Base-by-base conservation (phyloP, 2,797 vertebrate genomes). In the Sebastes itinus region DNA sequence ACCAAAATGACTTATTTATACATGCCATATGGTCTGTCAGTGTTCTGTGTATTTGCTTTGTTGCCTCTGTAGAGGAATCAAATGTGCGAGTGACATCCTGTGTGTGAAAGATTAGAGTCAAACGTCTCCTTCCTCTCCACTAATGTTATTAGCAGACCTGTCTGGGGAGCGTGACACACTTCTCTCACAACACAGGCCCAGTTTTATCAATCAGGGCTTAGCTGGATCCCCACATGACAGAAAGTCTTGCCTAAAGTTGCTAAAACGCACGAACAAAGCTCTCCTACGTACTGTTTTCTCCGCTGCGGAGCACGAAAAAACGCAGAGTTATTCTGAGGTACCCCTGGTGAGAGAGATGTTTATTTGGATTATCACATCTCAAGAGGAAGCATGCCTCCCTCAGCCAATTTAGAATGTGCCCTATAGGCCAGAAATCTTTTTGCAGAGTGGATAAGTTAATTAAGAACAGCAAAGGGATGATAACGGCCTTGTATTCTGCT, bases 391-490 rank as follows among this genome's bases (percentile, higher is more conserved):
- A 54, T 33, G 77, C 76, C 79, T 93, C 87, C 64, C 87, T 76
- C 66, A 87, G 83, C 86, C 88, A 91, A 90, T 92, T 92, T 90
- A 80, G 55, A 90, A 70, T 61, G 25, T 80, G 84, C 89, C 90
- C 90, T 61, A 68, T 81, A 88, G 86, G 86, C 78, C 86, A 75
- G 75, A 89, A 87, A 75, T 87, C 73, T 82, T 82, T 84, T 82
- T 89, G 86, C 85, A 78, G 76, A 87, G 87, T 86, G 86, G 87
- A 92, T 92, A 92, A 91, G 87, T 93, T 93, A 91, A 94, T 94
- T 91, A 92, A 83, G 86, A 90, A 87, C 77, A 86, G 86, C 58
- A 70, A 77, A 63, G 38, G 77, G 78, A 84, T 81, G 82, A 93
- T 92, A 91, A 88, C 74, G 16, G 79, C 83, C 85, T 89, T 91